Conservation (phyloP, 2,113 vertebrate species). For the Cercocebus atys region DNA sequence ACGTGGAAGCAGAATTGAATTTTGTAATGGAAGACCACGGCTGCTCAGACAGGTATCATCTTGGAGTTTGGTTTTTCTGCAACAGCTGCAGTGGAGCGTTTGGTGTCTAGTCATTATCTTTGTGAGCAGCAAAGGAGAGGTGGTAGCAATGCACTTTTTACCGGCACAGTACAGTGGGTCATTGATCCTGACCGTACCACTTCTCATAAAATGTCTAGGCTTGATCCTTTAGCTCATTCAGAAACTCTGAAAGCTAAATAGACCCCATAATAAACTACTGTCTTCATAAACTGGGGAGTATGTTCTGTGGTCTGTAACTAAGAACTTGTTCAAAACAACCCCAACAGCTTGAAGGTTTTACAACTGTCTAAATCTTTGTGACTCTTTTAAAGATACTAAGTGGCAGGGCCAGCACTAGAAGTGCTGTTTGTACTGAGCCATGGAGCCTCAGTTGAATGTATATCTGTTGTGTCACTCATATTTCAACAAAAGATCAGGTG, state of each 20-base stretch:
- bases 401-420: not conserved
- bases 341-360: not conserved
- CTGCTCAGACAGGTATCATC: not conserved
- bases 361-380: not conserved
- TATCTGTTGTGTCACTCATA: not conserved
- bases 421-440: not conserved
- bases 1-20: not conserved
- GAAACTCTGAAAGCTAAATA: not conserved
- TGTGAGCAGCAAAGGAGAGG: not conserved
- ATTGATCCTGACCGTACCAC: not conserved
- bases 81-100: not conserved
- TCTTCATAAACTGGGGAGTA: not conserved
- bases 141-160: not conserved
- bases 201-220: not conserved
- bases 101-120: not conserved
- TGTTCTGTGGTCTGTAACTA: not conserved
- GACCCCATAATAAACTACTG: not conserved
- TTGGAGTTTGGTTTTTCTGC: not conserved
- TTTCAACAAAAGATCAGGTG: not conserved
- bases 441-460: not conserved
- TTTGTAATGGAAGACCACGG: not conserved
- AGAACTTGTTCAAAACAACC: not conserved
- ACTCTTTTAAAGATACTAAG: not conserved
- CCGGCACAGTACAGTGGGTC: not conserved
- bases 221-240: not conserved